These are phyloP conservation scores for Gadopsis marmoratus DNA, from an alignment of 2,797 vertebrate species.

Conservation along the genomic window DNA sequence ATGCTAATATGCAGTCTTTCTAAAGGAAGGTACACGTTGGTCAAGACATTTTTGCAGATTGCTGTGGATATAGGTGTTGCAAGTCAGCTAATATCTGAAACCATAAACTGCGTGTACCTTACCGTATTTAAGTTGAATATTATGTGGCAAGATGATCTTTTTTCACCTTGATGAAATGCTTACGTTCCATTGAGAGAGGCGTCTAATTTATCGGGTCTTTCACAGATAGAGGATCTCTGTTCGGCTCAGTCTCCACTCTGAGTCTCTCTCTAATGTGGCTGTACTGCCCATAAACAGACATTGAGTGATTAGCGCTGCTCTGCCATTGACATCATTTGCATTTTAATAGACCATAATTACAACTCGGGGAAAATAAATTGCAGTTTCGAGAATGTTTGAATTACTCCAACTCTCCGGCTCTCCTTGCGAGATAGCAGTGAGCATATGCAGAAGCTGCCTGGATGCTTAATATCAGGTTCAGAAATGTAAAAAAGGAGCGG, in stretches of 20 bases:
- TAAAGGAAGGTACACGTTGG: neutral
- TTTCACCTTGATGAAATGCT: conserved; percentile 31
- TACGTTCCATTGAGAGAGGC: conserved; percentile 23
- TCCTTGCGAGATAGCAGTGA: conserved; percentile 74
- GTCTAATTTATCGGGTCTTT: conserved; percentile 67
- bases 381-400: conserved; percentile 86
- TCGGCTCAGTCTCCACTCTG: conserved; percentile 66
- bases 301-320: conserved; percentile 84
- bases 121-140: conserved; percentile 9
- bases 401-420: conserved; percentile 76
- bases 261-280: conserved; percentile 74
- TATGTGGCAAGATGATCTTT: conserved; percentile 12
- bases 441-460: conserved; percentile 70
- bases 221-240: conserved; percentile 68
- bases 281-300: conserved; percentile 83
- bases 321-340: conserved; percentile 87
- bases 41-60: neutral
- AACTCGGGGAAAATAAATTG: conserved; percentile 86
- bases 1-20: neutral
- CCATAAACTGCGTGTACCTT: conserved; percentile 5
- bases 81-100: neutral
- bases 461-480: conserved; percentile 68
- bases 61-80: neutral
- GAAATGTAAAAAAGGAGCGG: conserved; percentile 48
- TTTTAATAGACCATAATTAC: conserved; percentile 89